phyloP scores from a whole-genome alignment of 2,888 invertebrate genomes.

The Quadriops clusia region DNA sequence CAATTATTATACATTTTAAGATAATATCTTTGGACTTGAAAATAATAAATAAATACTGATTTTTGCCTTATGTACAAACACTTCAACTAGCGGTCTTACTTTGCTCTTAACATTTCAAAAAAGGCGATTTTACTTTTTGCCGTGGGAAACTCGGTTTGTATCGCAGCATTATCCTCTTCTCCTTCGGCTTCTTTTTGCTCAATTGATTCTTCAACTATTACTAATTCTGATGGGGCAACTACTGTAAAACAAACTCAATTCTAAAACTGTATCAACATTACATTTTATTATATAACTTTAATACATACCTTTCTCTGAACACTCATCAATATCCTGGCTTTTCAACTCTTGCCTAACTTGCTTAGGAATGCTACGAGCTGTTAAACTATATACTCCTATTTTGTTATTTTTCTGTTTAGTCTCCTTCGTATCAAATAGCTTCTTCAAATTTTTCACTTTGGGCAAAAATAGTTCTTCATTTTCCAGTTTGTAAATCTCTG shows the following conservation, averaged over 20 bases:
- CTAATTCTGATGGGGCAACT: too few relatives aligned
- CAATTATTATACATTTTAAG: too few relatives aligned
- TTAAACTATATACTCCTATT: slow-evolving; percentile 65
- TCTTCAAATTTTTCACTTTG: slow-evolving; percentile 16
- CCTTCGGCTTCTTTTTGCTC: slow-evolving; percentile 1
- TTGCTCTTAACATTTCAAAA: slow-evolving; percentile 25
- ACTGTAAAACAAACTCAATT: too few relatives aligned
- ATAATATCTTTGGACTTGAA: too few relatives aligned
- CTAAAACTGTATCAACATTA: too few relatives aligned
- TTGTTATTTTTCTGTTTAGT: too few relatives aligned
- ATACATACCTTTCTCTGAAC: too few relatives aligned
- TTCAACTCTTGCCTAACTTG: slow-evolving; percentile 61
- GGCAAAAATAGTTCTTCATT: slow-evolving; percentile 8
- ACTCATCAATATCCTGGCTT: slow-evolving; percentile 16
- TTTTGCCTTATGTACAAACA: too few relatives aligned
- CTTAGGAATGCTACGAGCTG: slow-evolving; percentile 65
- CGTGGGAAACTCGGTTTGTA: slow-evolving; percentile 16
- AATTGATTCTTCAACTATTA: too few relatives aligned
- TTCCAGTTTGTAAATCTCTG: not conserved
- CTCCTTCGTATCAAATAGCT: slow-evolving; percentile 15
- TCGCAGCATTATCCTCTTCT: slow-evolving; percentile 1
- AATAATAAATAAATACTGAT: too few relatives aligned
- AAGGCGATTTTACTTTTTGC: slow-evolving; percentile 25
- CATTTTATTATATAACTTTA: too few relatives aligned
- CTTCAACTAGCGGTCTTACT: too few relatives aligned